These are phyloP conservation scores for Calvadosia cruxmelitensis DNA, from an alignment of 30 jellyfish, hydroid and myxozoan species.

Conservation along the genomic window DNA sequence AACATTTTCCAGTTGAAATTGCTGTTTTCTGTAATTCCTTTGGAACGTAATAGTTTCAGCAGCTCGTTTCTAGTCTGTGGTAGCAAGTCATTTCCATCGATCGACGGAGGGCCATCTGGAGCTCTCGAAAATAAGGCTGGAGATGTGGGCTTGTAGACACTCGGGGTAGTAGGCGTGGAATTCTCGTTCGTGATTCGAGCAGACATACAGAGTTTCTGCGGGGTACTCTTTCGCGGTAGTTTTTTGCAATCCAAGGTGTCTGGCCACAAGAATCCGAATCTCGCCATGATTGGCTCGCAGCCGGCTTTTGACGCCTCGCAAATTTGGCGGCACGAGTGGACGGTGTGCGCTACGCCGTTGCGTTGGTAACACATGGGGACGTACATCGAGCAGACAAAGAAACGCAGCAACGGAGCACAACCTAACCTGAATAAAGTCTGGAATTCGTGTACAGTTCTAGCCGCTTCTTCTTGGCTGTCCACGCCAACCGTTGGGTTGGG, in stretches of 20 bases:
- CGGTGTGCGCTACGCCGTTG: slow-evolving; percentile 64
- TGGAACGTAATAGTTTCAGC: neutral
- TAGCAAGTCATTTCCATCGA: neutral
- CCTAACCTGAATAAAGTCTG: slow-evolving; percentile 49
- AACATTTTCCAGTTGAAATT: neutral
- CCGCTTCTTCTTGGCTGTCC: slow-evolving; percentile 69
- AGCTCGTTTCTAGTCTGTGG: neutral
- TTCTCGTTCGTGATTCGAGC: slow-evolving; percentile 16
- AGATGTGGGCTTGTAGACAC: neutral
- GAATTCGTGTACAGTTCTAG: slow-evolving; percentile 56
- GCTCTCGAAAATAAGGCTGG: neutral
- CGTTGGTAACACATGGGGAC: slow-evolving; percentile 57
- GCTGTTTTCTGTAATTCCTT: neutral
- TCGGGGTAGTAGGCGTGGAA: neutral
- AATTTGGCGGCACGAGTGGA: slow-evolving; percentile 80
- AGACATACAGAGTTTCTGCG: slow-evolving; percentile 31
- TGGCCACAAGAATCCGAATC: slow-evolving; percentile 72
- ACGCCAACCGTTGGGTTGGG: slow-evolving; percentile 58
- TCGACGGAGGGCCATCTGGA: neutral
- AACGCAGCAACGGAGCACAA: slow-evolving; percentile 59
- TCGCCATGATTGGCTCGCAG: slow-evolving; percentile 75
- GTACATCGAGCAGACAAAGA: slow-evolving; percentile 71
- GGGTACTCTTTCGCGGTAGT: slow-evolving; percentile 21
- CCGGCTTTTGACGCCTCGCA: slow-evolving; percentile 77
- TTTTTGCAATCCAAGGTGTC: slow-evolving; percentile 44